Evolutionary conservation across 92 coral and sea anemone genomes (phyloP).

Genomic region (Chrysogorgia sp.): DNA sequence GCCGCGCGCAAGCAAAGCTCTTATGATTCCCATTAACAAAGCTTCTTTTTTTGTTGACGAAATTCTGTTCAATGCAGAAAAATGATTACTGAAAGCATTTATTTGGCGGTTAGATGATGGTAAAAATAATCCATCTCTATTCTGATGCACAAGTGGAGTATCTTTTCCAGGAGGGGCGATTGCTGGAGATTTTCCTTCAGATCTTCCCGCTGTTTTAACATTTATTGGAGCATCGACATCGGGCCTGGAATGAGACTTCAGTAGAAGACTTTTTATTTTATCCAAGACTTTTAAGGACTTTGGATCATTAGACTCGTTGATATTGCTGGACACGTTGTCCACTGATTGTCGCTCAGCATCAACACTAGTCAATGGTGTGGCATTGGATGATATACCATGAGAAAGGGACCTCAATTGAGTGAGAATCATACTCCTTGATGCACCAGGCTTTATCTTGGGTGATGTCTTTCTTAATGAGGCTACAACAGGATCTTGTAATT

Average conservation of each 20-base stretch:
- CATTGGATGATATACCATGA: not conserved
- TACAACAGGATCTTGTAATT: slow-evolving; percentile 18
- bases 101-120: not conserved
- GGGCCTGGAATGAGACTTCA: slow-evolving; percentile 1
- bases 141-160: not conserved
- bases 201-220: not conserved
- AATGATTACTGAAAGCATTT: slow-evolving; percentile 36
- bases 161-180: not conserved
- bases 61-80: slow-evolving; percentile 21
- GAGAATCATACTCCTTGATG: slow-evolving; percentile 3
- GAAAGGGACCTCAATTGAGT: not conserved
- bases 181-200: not conserved
- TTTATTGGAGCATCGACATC: not conserved
- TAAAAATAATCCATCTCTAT: not conserved
- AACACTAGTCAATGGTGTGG: not conserved
- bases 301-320: not conserved
- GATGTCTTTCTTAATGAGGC: slow-evolving; percentile 26
- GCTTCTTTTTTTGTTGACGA: slow-evolving; percentile 26
- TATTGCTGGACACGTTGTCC: not conserved
- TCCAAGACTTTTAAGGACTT: not conserved
- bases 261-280: slow-evolving; percentile 32
- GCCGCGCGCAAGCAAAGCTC: slow-evolving; percentile 18
- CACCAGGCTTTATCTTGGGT: not conserved
- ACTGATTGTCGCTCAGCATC: not conserved
- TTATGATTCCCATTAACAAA: slow-evolving; percentile 28